phyloP scores from a whole-genome alignment of 2,113 vertebrate species.

The Odontesthes bonariensis region DNA sequence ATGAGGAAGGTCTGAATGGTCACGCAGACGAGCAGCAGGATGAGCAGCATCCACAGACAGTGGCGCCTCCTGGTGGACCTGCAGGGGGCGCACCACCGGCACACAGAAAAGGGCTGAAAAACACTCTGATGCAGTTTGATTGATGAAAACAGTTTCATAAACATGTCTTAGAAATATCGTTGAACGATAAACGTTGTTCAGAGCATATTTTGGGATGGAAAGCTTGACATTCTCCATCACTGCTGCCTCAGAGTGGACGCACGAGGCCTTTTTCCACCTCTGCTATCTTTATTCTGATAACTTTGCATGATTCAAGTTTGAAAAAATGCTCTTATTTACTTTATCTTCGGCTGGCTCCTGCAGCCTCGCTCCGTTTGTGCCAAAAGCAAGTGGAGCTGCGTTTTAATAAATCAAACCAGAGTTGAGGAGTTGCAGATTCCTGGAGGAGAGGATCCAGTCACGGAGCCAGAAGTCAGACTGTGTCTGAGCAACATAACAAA shows the following conservation, averaged over 20 bases:
- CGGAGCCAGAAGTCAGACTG: background rate
- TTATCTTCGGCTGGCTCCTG: no score
- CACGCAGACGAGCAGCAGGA: constrained; percentile 71
- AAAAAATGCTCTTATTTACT: no score
- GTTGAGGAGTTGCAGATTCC: background rate
- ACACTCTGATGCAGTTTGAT: no score
- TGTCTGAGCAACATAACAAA: background rate
- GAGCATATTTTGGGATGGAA: no score
- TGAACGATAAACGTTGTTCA: no score
- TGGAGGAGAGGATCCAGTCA: background rate
- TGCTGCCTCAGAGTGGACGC: background rate
- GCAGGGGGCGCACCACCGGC: background rate
- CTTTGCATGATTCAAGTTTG: background rate
- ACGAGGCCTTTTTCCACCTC: background rate
- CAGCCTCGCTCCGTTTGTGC: no score
- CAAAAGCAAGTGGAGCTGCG: background rate
- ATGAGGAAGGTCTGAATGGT: constrained; percentile 72
- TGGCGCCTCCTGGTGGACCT: constrained; percentile 68
- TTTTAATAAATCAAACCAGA: constrained; percentile 1
- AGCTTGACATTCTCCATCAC: no score
- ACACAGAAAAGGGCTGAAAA: background rate
- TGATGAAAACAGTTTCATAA: no score
- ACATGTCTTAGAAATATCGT: no score
- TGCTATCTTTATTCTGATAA: background rate
- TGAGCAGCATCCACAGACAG: constrained; percentile 69